A percentile compares a stretch with the other conserved stretches of the same genome.
Evolutionary conservation across 2,797 vertebrate genomes (phyloP).

Genomic region (Eulemur mongoz): DNA sequence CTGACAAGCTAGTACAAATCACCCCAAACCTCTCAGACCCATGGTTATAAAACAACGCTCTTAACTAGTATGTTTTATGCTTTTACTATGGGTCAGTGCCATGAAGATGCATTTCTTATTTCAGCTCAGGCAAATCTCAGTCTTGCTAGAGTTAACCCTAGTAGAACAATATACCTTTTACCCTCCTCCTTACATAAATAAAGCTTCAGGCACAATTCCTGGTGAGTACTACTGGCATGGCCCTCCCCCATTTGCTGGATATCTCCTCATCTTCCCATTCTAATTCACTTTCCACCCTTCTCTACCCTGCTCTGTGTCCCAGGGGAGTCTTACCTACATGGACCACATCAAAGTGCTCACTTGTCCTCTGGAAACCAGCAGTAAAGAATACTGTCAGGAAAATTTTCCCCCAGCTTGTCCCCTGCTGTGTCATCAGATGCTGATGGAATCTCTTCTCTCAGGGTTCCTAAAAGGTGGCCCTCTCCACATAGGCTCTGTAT

Average conservation of each 20-base stretch:
- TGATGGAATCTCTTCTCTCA: not conserved
- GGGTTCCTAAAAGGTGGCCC: not conserved
- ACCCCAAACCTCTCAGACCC: not conserved
- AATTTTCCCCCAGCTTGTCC: not conserved
- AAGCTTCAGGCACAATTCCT: not conserved
- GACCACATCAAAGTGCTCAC: not conserved
- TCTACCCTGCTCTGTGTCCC: not conserved
- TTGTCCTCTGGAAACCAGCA: not conserved
- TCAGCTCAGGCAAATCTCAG: not conserved
- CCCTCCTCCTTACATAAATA: not conserved
- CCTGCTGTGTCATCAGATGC: not conserved
- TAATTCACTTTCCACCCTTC: not conserved
- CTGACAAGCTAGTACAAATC: not conserved
- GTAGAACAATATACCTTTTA: not conserved
- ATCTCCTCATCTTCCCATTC: not conserved
- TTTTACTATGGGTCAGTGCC: not conserved
- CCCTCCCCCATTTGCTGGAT: not conserved
- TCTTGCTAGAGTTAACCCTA: not conserved
- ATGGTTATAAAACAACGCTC: not conserved
- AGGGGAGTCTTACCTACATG: not conserved
- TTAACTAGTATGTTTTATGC: not conserved
- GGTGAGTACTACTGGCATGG: not conserved
- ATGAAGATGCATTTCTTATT: not conserved
- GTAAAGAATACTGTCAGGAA: not conserved
- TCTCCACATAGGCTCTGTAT: not conserved